These are phyloP conservation scores for Pseudococcus longispinus DNA, from an alignment of 2,888 invertebrate genomes.

Conservation along the genomic window DNA sequence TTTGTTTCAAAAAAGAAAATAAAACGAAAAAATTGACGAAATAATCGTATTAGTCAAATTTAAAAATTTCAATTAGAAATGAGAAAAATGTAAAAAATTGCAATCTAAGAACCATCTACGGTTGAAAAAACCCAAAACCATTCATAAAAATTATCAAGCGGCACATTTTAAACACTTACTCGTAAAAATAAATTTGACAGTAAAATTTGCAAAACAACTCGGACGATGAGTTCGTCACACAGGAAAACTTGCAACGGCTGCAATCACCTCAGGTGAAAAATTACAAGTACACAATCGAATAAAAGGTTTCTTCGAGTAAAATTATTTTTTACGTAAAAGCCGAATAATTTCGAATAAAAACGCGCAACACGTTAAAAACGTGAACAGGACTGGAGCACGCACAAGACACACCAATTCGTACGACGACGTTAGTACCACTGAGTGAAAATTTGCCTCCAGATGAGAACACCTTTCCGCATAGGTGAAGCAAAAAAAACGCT, in stretches of 20 bases:
- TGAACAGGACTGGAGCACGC: neutral
- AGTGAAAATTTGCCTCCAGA: neutral
- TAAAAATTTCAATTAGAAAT: too few species aligned
- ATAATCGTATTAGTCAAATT: too few species aligned
- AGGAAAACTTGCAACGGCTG: too few species aligned
- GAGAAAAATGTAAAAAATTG: too few species aligned
- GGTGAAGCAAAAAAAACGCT: conserved; percentile 33
- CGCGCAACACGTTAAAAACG: conserved; percentile 45
- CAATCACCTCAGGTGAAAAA: neutral
- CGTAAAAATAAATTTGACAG: neutral
- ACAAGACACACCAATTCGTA: conserved; percentile 18
- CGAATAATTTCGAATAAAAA: conserved; percentile 12
- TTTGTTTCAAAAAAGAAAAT: too few species aligned
- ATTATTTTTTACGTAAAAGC: neutral
- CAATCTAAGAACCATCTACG: too few species aligned
- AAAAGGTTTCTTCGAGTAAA: neutral
- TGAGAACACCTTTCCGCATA: conserved; percentile 32
- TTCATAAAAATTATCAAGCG: neutral
- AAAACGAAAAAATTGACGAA: too few species aligned
- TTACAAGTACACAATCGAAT: neutral
- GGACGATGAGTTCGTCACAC: neutral
- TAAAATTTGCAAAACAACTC: neutral
- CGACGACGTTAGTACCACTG: neutral
- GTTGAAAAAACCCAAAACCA: neutral
- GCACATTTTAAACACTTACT: neutral